A percentile compares a stretch with the other conserved stretches of the same genome.
phyloP scores from a whole-genome alignment of 2,888 invertebrate species.

The Subacronicta megacephala region DNA sequence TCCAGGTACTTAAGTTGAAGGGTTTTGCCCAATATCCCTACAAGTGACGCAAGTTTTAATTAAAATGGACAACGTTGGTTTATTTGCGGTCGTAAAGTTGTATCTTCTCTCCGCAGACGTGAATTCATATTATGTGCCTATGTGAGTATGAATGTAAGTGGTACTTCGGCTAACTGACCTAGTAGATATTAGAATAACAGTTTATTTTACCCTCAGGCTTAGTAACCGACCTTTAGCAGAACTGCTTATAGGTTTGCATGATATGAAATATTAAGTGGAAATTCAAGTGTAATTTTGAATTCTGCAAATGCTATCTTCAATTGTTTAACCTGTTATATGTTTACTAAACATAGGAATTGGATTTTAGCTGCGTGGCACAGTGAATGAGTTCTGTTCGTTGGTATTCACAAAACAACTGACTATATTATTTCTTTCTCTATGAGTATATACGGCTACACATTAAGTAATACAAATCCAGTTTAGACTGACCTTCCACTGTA shows the following conservation, averaged over 20 bases:
- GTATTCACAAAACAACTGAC: too few relatives aligned
- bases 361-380: too few relatives aligned
- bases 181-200: conserved; percentile 22
- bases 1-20: conserved; percentile 56
- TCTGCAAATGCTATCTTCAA: conserved; percentile 12
- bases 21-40: conserved; percentile 64
- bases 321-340: too few relatives aligned
- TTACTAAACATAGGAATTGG: too few relatives aligned
- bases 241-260: conserved; percentile 6
- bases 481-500: too few relatives aligned
- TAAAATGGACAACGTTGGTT: conserved; percentile 65
- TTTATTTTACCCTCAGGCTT: conserved; percentile 7
- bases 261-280: conserved; percentile 12
- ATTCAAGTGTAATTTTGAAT: conserved; percentile 17
- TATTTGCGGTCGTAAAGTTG: conserved; percentile 54
- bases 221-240: conserved; percentile 6
- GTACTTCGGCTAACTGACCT: conserved; percentile 21
- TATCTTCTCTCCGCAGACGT: conserved; percentile 42
- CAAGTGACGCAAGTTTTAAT: conserved; percentile 73
- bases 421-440: too few relatives aligned
- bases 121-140: conserved; percentile 31
- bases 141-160: conserved; percentile 18
- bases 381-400: too few relatives aligned
- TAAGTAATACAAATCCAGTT: too few relatives aligned
- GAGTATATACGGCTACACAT: too few relatives aligned